phyloP scores from a whole-genome alignment of 2,113 vertebrate genomes.

The Nyctereutes procyonoides region DNA sequence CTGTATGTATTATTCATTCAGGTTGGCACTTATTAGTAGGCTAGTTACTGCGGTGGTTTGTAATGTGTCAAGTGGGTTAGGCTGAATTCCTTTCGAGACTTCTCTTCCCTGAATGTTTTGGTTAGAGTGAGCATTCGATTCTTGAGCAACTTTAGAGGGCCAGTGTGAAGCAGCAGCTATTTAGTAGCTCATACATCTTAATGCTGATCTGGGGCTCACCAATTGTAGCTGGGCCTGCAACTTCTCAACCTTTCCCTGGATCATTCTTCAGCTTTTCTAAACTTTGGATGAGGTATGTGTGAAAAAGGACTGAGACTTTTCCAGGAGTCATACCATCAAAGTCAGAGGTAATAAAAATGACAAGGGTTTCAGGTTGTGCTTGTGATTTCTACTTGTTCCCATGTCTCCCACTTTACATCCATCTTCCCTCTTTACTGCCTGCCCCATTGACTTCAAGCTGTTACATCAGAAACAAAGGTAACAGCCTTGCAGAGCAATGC shows the following conservation, averaged over 20 bases:
- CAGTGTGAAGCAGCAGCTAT: background rate
- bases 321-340: background rate
- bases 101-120: background rate
- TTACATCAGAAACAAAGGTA: background rate
- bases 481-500: background rate
- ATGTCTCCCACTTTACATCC: background rate
- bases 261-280: background rate
- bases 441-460: background rate
- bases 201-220: background rate
- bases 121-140: background rate
- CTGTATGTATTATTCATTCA: background rate
- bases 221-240: background rate
- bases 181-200: background rate
- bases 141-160: background rate
- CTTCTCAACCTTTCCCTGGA: background rate
- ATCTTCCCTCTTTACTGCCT: background rate
- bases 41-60: background rate
- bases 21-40: background rate
- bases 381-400: background rate
- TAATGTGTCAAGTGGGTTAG: background rate
- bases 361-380: background rate
- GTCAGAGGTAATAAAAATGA: background rate
- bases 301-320: background rate
- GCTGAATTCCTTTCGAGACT: background rate
- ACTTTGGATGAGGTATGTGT: background rate